phyloP scores from a whole-genome alignment of 2,888 invertebrate species.

The Andrena flavipes region DNA sequence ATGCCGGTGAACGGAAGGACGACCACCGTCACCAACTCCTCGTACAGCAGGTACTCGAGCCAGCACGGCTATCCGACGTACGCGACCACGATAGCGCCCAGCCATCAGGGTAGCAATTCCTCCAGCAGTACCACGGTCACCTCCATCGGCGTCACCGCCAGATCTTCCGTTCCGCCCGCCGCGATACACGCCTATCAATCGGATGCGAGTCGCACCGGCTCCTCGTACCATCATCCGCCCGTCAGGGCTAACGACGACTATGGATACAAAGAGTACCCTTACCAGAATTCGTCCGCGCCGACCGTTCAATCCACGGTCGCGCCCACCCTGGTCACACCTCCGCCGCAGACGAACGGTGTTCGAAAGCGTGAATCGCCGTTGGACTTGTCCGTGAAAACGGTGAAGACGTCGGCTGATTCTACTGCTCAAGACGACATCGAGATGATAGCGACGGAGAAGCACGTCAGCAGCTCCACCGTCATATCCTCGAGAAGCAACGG shows the following conservation, averaged over 20 bases:
- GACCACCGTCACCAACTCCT: constrained; percentile 79
- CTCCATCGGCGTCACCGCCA: constrained; percentile 72
- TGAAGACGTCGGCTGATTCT: constrained; percentile 95
- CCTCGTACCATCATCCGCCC: constrained; percentile 62
- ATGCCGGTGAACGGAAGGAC: constrained; percentile 74
- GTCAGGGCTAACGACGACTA: constrained; percentile 67
- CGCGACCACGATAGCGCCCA: constrained; percentile 81
- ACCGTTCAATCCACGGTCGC: constrained; percentile 44
- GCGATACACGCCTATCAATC: constrained; percentile 69
- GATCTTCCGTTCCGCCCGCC: constrained; percentile 70
- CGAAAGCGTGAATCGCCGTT: constrained; percentile 91
- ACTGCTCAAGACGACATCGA: constrained; percentile 90
- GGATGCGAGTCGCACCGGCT: constrained; percentile 65
- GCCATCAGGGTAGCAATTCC: constrained; percentile 78
- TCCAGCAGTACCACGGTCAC: constrained; percentile 79
- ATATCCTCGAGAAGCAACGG: constrained; percentile 67
- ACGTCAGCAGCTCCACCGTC: constrained; percentile 74
- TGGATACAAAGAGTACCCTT: constrained; percentile 76
- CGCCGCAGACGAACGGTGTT: constrained; percentile 75
- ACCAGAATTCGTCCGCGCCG: constrained; percentile 66
- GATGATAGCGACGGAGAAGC: constrained; percentile 76
- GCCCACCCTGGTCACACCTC: constrained; percentile 58
- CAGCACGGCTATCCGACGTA: constrained; percentile 75
- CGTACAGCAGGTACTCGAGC: constrained; percentile 74
- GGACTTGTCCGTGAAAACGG: constrained; percentile 95